A percentile compares a stretch with the other conserved stretches of the same genome.
phyloP scores from a whole-genome alignment of 1,140 invertebrate genomes.

The Tetramorium parvispinum region DNA sequence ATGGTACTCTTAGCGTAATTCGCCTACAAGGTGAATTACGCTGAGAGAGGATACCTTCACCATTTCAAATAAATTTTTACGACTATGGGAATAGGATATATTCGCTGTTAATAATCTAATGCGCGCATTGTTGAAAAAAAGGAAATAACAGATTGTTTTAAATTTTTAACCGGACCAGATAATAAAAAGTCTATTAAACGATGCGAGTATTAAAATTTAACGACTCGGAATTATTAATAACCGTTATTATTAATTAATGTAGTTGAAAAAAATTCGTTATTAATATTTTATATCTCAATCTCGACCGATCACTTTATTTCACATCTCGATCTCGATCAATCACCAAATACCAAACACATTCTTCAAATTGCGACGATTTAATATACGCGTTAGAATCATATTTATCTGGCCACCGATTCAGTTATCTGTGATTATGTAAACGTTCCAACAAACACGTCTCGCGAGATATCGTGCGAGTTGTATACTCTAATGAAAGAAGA shows the following conservation, averaged over 20 bases:
- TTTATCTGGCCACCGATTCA: slow-evolving; percentile 58
- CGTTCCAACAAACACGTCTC: slow-evolving; percentile 63
- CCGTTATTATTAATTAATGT: neutral
- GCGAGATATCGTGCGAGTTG: slow-evolving; percentile 49
- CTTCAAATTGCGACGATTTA: neutral
- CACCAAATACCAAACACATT: neutral
- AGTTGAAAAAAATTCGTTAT: neutral
- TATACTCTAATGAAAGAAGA: slow-evolving; percentile 36
- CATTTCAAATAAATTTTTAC: neutral
- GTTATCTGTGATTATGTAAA: slow-evolving; percentile 72
- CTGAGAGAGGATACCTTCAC: neutral
- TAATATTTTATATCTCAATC: neutral
- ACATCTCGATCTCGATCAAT: neutral
- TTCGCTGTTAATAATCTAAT: neutral
- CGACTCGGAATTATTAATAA: neutral
- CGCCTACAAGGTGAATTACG: neutral
- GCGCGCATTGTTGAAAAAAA: neutral
- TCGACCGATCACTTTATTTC: neutral
- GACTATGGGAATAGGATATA: neutral
- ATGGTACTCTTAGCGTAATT: slow-evolving; percentile 30
- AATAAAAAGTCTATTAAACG: neutral
- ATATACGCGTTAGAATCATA: slow-evolving; percentile 38
- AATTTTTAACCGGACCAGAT: neutral
- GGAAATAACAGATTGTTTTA: neutral
- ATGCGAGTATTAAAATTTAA: neutral